phyloP scores from a whole-genome alignment of 2,797 vertebrate species.

The Hippopotamyrus pictus region DNA sequence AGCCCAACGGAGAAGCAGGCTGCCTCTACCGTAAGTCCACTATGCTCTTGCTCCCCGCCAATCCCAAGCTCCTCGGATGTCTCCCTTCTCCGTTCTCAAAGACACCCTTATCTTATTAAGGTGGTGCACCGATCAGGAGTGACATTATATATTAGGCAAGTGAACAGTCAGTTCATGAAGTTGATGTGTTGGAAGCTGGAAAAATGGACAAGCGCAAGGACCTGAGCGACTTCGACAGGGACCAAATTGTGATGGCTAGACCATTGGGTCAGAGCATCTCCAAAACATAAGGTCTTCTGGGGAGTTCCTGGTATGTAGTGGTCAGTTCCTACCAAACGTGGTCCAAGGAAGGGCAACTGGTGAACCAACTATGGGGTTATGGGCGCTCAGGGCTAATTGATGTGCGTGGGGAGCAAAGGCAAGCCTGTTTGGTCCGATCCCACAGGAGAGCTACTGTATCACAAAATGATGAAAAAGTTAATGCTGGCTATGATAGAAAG shows the following conservation, averaged over 20 bases:
- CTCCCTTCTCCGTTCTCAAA: background rate
- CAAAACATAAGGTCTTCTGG: background rate
- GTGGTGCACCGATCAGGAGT: background rate
- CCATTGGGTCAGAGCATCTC: background rate
- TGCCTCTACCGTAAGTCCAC: conserved; percentile 81
- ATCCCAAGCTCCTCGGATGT: background rate
- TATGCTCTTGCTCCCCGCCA: background rate
- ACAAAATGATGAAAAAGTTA: background rate
- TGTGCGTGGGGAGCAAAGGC: background rate
- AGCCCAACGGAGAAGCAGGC: conserved; percentile 66
- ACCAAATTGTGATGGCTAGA: background rate
- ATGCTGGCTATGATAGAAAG: background rate
- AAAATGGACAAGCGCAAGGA: background rate
- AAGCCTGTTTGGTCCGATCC: background rate
- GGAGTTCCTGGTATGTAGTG: background rate
- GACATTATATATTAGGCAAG: background rate
- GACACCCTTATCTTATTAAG: background rate
- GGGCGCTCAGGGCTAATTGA: background rate
- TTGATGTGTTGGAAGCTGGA: background rate
- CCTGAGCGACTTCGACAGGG: background rate
- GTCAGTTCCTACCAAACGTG: background rate
- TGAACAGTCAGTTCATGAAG: background rate
- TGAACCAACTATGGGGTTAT: background rate
- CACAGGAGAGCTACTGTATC: background rate
- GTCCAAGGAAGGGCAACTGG: background rate